Conservation (phyloP, 2,888 invertebrate genomes). For the Dioctria linearis region DNA sequence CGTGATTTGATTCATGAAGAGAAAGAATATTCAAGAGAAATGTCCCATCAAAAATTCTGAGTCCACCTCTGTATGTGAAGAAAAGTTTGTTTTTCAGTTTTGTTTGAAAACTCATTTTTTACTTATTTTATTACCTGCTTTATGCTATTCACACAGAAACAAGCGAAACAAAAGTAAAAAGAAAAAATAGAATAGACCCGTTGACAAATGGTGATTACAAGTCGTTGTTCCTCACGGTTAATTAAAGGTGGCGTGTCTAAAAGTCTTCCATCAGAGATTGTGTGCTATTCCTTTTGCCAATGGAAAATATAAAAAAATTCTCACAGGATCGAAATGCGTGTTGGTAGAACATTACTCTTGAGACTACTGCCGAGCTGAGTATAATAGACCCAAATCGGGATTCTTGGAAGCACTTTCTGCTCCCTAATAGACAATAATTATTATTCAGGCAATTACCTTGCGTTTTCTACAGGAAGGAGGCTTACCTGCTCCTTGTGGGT, state of each 20-base stretch:
- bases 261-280: slow-evolving; percentile 25
- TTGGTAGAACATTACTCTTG: slow-evolving; percentile 23
- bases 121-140: no score
- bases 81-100: no score
- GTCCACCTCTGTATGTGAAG: no score
- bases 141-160: slow-evolving; percentile 28
- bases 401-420: slow-evolving; percentile 33
- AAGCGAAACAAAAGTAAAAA: slow-evolving; percentile 25
- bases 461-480: slow-evolving; percentile 25
- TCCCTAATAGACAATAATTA: slow-evolving; percentile 44
- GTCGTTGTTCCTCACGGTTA: slow-evolving; percentile 32
- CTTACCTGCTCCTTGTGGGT: not conserved
- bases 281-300: slow-evolving; percentile 32
- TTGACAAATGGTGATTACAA: slow-evolving; percentile 47
- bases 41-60: no score
- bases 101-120: no score
- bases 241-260: slow-evolving; percentile 34
- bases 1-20: no score
- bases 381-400: slow-evolving; percentile 40
- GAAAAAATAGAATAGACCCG: slow-evolving; percentile 12
- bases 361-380: not conserved
- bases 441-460: slow-evolving; percentile 35
- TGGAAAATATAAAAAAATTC: slow-evolving; percentile 39
- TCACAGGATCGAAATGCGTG: slow-evolving; percentile 48
- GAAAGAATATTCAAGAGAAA: no score